Base-by-base conservation (phyloP, 2,888 invertebrate genomes). In the Himalopsyche tibetana region DNA sequence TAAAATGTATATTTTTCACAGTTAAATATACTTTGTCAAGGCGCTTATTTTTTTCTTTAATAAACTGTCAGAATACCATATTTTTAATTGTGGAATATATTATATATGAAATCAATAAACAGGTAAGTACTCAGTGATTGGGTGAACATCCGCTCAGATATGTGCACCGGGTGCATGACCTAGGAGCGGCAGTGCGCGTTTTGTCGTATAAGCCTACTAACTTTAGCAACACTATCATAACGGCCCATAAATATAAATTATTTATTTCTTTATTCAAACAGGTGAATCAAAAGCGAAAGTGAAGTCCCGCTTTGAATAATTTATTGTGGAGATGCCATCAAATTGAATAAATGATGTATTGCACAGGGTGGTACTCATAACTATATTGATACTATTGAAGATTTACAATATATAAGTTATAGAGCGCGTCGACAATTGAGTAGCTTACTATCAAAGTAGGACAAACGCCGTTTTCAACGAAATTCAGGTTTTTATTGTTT, bases 211-310 rank as follows among this genome's bases (percentile, higher is more conserved):
- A 38, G 74, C 36, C 74, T 15, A 38, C 45, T 45, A 9, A 45
- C 8, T 45, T 2, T 40, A 40, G 6, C 5, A 38, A 11, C 36
- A 74, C 74, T 36, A 74, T 74, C 74, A 19, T 12, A 15, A 12
- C 74, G 15, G 11, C 19, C 74, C 74, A 74, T 74, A 74, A 74
- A 74, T 74, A 74, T 36, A 38, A 74, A 74, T 38, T 74, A 74
- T 69, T 69, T 69, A 69, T 74, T 12, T 36, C 36, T 38, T 15
- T 15, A 36, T 36, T 74, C 74, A 36, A 74, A 36, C 28, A 28
- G 74, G 74, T 38, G 74, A 74, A 74, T 74, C 19, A 74, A 74
- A 74, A 74, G 74, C 74, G 74, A 74, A 74, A 74, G 74, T 74
- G 36, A 74, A 3, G 36, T 15, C 4, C 15, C 74, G 74, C 74